These are phyloP conservation scores for Dasypus novemcinctus DNA, from an alignment of 2,113 vertebrate species.

Conservation along the genomic window DNA sequence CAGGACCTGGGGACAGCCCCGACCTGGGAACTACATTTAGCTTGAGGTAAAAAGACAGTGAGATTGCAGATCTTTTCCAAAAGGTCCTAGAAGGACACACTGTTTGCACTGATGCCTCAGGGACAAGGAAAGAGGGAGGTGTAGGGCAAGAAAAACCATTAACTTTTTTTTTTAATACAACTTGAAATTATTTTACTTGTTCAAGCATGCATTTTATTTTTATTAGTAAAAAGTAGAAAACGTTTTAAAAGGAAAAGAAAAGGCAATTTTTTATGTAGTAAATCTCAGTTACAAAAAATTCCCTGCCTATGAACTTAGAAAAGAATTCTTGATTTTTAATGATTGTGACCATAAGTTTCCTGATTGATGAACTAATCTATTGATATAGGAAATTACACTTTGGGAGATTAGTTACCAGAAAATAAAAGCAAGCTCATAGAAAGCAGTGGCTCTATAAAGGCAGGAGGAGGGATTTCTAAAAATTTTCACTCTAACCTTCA, in stretches of 20 bases:
- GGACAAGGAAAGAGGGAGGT: neutral
- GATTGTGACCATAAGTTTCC: neutral
- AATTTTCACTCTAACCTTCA: neutral
- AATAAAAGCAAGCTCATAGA: neutral
- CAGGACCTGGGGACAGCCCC: neutral
- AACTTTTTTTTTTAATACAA: neutral
- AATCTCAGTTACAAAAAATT: neutral
- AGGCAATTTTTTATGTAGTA: neutral
- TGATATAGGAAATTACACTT: neutral
- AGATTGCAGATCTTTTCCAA: neutral
- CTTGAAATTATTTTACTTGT: neutral
- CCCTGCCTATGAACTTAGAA: neutral
- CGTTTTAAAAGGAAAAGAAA: neutral
- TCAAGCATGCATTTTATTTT: neutral
- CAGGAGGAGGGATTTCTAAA: neutral
- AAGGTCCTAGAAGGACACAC: neutral
- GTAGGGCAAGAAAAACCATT: neutral
- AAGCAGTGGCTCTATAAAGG: neutral
- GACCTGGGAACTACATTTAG: rapidly evolving
- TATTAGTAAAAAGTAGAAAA: neutral
- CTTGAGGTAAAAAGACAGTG: neutral
- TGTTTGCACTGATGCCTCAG: neutral
- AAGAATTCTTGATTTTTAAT: constrained; percentile 18
- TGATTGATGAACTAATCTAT: neutral
- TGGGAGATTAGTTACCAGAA: neutral